Conservation (phyloP, 2,888 invertebrate genomes). For the Glaucopsyche alexis region DNA sequence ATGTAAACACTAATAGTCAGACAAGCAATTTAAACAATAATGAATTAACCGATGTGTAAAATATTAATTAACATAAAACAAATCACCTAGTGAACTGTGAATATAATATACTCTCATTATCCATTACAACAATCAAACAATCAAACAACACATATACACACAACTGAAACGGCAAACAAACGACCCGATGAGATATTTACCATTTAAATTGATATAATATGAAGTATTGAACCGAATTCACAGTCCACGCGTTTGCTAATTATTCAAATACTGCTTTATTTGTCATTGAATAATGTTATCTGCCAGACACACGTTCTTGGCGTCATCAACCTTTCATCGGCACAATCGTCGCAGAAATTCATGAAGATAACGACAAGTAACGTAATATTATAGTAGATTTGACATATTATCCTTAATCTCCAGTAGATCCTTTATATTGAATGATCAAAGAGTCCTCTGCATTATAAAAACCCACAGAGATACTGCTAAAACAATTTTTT, state of each 20-base stretch:
- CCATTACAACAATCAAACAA: too few relatives aligned
- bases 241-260: slow-evolving; percentile 56
- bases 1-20: slow-evolving; percentile 32
- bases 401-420: too few relatives aligned
- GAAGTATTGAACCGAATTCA: slow-evolving; percentile 54
- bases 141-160: slow-evolving; percentile 30
- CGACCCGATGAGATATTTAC: slow-evolving; percentile 51
- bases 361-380: too few relatives aligned
- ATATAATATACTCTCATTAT: slow-evolving; percentile 10
- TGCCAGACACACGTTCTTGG: background rate
- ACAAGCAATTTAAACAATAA: background rate
- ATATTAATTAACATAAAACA: slow-evolving; percentile 1
- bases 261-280: slow-evolving; percentile 58
- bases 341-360: too few relatives aligned
- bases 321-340: too few relatives aligned
- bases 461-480: too few relatives aligned
- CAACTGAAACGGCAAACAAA: slow-evolving; percentile 50
- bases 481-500: too few relatives aligned
- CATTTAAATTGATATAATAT: slow-evolving; percentile 61
- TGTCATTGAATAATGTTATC: slow-evolving; percentile 53
- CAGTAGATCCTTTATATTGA: too few relatives aligned
- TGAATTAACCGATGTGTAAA: background rate
- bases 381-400: too few relatives aligned
- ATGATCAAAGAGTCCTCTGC: too few relatives aligned
- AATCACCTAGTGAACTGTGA: slow-evolving; percentile 8